A percentile compares a stretch with the other conserved stretches of the same genome.
Evolutionary conservation across 2,888 invertebrate species (phyloP).

Genomic region (Cistogaster globosa): DNA sequence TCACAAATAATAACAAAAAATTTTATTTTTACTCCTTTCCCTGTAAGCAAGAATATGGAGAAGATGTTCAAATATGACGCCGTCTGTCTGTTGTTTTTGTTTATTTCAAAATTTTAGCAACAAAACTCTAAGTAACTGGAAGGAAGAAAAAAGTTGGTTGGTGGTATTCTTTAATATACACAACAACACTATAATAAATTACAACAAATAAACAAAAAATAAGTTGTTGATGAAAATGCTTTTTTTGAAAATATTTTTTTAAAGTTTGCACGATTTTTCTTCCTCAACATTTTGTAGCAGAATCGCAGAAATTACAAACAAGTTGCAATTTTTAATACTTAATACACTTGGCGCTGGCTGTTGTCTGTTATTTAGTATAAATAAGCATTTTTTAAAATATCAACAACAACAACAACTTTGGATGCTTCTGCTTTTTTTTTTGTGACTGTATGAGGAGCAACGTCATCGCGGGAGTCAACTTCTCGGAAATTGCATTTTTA

Average conservation of each 20-base stretch:
- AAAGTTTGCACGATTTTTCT: slow-evolving; percentile 82
- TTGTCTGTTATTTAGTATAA: slow-evolving; percentile 45
- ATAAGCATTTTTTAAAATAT: slow-evolving; percentile 47
- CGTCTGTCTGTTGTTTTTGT: background rate
- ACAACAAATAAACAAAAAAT: no score
- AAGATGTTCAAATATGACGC: slow-evolving; percentile 4
- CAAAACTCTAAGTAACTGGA: background rate
- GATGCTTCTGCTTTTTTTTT: slow-evolving; percentile 46
- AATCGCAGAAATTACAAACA: slow-evolving; percentile 78
- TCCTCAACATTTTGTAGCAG: slow-evolving; percentile 83
- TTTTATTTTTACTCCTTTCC: background rate
- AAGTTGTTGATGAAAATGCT: slow-evolving; percentile 79
- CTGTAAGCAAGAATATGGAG: slow-evolving; percentile 1
- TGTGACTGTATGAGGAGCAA: slow-evolving; percentile 20
- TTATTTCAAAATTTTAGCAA: slow-evolving; percentile 25
- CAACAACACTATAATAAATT: slow-evolving; percentile 9
- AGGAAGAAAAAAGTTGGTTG: no score
- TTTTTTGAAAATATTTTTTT: slow-evolving; percentile 79
- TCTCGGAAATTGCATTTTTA: slow-evolving; percentile 54
- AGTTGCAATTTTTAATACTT: slow-evolving; percentile 67
- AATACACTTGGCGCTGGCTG: slow-evolving; percentile 31
- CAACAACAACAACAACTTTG: slow-evolving; percentile 32
- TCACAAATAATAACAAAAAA: background rate
- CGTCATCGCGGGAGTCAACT: slow-evolving; percentile 52
- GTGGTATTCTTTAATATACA: slow-evolving; percentile 1